Evolutionary conservation across 2,113 vertebrate species (phyloP), one percentile per base, ranked within the genome.

Genomic region (Dipodomys spectabilis): DNA sequence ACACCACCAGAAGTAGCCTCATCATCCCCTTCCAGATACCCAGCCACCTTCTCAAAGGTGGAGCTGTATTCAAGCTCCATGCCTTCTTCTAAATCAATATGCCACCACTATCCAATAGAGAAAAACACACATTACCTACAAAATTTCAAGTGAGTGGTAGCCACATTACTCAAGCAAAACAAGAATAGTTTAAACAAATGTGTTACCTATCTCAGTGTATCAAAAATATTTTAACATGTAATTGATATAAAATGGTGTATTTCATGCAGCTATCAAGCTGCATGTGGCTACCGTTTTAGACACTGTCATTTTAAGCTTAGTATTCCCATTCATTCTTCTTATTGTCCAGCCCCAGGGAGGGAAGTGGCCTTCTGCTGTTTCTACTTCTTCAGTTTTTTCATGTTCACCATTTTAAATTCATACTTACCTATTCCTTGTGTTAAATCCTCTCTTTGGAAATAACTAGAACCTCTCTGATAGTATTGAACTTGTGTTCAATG

Each of bases 141-240:
- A 71, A 67, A 62, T 27, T 77, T 44, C 30, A 83, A 39, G n/a
- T 86, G 67, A 73, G 27, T 71, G 73, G 28, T n/a, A 68, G 53
- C 3, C 5, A 69, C 6, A 62, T 67, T 89, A 73, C 44, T 82
- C 89, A 90, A 82, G 25, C 72, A 73, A 72, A 77, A 78, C 19
- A 65, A 84, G 8, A 88, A 49, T 32, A 44, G 7, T 0, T 35
- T 7, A 86, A 57, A 71, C 39, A 83, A 62, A 30, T 25, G 64
- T 83, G 16, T 44, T 81, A 77, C 35, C 53, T 57, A 57, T 89
- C 81, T 12, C 49, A 49, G 49, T 49, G 12, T 9, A 49, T 49
- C 25, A n/a, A 74, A 94, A 82, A 35, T 72, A 68, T 57, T 77
- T 93, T 62, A 84, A 73, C 23, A 60, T 82, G 10, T 32, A 86